Evolutionary conservation across 2,113 vertebrate genomes (phyloP).

Genomic region (Eublepharis macularius): DNA sequence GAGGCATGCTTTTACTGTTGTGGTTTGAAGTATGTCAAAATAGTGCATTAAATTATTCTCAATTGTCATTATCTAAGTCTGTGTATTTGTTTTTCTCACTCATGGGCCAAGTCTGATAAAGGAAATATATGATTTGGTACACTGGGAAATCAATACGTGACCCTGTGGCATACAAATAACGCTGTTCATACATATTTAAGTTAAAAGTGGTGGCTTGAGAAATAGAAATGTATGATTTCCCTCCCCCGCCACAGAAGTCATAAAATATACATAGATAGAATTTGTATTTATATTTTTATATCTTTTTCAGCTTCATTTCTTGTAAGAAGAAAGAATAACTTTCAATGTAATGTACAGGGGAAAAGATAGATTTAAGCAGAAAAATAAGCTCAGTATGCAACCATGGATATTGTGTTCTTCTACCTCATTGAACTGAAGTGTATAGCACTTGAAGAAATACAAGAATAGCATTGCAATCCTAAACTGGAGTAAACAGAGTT

Average conservation of each 20-base stretch:
- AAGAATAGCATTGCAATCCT: too few species aligned
- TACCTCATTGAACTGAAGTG: background rate
- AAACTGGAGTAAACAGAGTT: too few species aligned
- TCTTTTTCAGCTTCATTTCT: background rate
- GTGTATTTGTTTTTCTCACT: conserved; percentile 24
- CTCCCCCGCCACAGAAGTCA: accelerated
- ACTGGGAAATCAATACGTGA: conserved; percentile 8
- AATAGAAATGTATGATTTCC: background rate
- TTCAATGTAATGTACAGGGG: background rate
- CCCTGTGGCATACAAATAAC: background rate
- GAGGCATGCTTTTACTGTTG: conserved; percentile 69
- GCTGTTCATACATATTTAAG: background rate
- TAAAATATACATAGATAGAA: background rate
- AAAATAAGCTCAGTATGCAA: background rate
- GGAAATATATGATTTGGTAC: conserved; percentile 7
- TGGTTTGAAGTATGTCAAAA: conserved; percentile 77
- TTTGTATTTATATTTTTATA: background rate
- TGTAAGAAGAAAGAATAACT: background rate
- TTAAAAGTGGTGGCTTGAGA: background rate
- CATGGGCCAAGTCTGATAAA: conserved; percentile 51
- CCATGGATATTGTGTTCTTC: background rate
- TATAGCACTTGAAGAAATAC: background rate
- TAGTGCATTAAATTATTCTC: conserved; percentile 75
- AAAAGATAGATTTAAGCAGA: too few species aligned
- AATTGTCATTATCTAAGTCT: conserved; percentile 66